Evolutionary conservation across 2,888 invertebrate genomes (phyloP), one percentile per base, ranked within the genome.

Genomic region (Phaedon cochleariae): DNA sequence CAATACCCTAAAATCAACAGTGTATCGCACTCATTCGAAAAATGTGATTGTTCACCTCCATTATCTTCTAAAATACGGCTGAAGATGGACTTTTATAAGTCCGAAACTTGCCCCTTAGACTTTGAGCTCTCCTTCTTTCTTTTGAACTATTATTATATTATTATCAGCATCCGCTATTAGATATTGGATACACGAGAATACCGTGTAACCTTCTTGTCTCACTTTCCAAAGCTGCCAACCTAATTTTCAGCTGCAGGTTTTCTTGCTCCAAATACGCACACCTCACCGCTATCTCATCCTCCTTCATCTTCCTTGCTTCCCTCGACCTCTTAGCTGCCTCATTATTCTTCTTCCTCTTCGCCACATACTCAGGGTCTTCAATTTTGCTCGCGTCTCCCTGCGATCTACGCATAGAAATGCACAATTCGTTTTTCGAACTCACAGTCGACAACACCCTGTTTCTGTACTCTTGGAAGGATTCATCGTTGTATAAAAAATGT

Each of bases 241-340:
- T 31, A 15, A 57, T 65, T 49, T 90, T 87, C 18, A 96, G 82
- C 79, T 91, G 90, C 17, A 92, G 86, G 82, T 95, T 93, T 83
- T 96, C 95, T 74, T 93, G 92, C 81, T 97, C 95, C 18, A 97
- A 85, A 74, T 90, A 93, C 0, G 94, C 92, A 0, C 95, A 95
- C 64, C 95, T 86, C 46, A 96, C 91, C 0, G 96, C 95, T 54
- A 97, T 90, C 75, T 96, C 94, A 72, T 97, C 95, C 81, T 98
- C 97, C 75, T 97, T 94, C 51, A 93, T 90, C 74, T 96, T 87
- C 64, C 97, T 86, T 0, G 95, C 90, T 77, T 98, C 97, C 2
- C 98, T 86, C 0, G 96, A 97, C 73, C 96, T 88, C 82, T 98
- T 98, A 0, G 97, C 98, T 0, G 98, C 97, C 68, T 92, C 94